phyloP scores from a whole-genome alignment of 2,113 vertebrate species.

The Sphaerodactylus townsendi region DNA sequence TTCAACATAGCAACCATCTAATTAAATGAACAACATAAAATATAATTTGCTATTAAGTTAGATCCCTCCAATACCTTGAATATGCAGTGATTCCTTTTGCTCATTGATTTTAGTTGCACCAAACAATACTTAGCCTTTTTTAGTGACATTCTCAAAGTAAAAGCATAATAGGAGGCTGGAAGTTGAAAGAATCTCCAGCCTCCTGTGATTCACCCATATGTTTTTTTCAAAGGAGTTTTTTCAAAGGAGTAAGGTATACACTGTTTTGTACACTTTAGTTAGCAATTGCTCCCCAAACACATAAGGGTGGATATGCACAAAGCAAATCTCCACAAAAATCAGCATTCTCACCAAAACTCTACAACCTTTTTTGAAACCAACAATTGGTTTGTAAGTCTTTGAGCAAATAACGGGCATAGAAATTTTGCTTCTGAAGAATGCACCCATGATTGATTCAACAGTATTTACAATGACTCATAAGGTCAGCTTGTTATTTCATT shows the following conservation, averaged over 20 bases:
- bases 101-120: too few relatives aligned
- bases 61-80: too few relatives aligned
- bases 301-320: not conserved
- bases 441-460: conserved; percentile 39
- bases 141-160: not conserved
- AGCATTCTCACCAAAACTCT: not conserved
- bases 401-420: not conserved
- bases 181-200: not conserved
- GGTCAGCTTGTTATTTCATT: conserved; percentile 61
- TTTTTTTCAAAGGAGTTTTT: not conserved
- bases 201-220: not conserved
- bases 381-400: not conserved
- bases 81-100: too few relatives aligned
- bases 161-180: not conserved
- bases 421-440: not conserved
- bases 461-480: conserved; percentile 38
- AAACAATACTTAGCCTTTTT: too few relatives aligned
- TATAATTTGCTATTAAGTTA: too few relatives aligned
- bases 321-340: not conserved
- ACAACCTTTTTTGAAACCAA: not conserved
- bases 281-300: not conserved
- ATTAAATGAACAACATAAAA: too few relatives aligned
- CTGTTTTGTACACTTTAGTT: not conserved
- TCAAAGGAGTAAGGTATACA: not conserved
- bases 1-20: too few relatives aligned